phyloP scores from a whole-genome alignment of 2,797 vertebrate species.

The Tarsius wallacei region DNA sequence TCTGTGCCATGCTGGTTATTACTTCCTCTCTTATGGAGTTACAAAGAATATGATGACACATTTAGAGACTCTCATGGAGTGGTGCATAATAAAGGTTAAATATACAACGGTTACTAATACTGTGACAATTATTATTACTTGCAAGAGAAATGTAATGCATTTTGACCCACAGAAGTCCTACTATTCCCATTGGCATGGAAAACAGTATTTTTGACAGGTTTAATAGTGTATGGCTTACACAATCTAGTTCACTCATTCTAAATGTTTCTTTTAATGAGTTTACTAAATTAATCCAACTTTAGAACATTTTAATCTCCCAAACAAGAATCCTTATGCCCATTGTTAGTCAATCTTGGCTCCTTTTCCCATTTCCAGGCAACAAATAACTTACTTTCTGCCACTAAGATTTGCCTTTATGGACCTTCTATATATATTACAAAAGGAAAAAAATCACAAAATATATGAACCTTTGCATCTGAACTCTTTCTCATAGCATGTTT shows the following conservation, averaged over 20 bases:
- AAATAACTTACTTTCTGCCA: neutral
- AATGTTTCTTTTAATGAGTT: neutral
- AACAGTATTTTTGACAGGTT: slow-evolving; percentile 74
- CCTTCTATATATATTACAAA: neutral
- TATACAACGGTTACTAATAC: neutral
- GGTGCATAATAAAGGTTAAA: neutral
- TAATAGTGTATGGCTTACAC: neutral
- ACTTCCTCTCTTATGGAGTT: neutral
- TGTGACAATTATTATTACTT: neutral
- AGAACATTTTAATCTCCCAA: neutral
- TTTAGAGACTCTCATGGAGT: neutral
- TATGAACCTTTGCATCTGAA: neutral
- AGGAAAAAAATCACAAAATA: neutral
- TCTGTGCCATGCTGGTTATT: neutral
- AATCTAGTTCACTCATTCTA: neutral
- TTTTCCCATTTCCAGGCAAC: neutral
- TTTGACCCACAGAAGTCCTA: neutral
- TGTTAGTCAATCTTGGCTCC: neutral
- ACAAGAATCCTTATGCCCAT: neutral
- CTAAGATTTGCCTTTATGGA: neutral
- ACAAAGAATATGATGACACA: slow-evolving; percentile 71
- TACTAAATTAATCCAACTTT: neutral
- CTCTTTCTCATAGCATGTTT: neutral
- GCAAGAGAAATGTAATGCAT: neutral
- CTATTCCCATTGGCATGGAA: neutral